Conservation (phyloP, 2,113 vertebrate genomes). For the Lycaon pictus region DNA sequence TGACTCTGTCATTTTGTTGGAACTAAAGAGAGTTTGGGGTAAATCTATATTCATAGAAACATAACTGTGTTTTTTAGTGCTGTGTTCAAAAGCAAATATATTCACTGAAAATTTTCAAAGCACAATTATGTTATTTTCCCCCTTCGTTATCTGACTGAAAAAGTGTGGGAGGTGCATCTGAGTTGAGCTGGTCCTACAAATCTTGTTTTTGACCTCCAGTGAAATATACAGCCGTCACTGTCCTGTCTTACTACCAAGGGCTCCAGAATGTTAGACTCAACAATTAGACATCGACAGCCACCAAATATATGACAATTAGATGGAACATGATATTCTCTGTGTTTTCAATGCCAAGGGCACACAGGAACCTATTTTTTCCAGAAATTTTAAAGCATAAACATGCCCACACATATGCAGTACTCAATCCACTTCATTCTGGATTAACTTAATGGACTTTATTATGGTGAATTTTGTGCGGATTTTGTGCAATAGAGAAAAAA, state of each 20-base stretch:
- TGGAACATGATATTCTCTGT: not conserved
- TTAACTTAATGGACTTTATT: slow-evolving; percentile 53
- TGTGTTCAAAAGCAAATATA: slow-evolving; percentile 58
- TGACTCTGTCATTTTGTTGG: not conserved
- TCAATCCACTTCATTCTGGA: slow-evolving; percentile 21
- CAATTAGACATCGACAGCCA: slow-evolving; percentile 51
- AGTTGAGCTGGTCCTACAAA: slow-evolving; percentile 49
- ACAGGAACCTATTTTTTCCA: not conserved
- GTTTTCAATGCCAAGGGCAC: slow-evolving; percentile 53
- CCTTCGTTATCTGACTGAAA: slow-evolving; percentile 29
- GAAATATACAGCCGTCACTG: slow-evolving; percentile 65
- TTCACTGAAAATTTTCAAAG: slow-evolving; percentile 47
- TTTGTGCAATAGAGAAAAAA: slow-evolving; percentile 66
- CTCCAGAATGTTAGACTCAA: slow-evolving; percentile 43
- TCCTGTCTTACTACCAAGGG: slow-evolving; percentile 11
- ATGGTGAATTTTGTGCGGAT: slow-evolving; percentile 69
- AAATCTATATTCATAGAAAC: not conserved
- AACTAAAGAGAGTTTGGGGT: not conserved
- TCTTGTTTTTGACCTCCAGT: slow-evolving; percentile 70
- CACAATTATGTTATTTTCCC: slow-evolving; percentile 40
- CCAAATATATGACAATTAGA: slow-evolving; percentile 58
- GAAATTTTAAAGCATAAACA: slow-evolving; percentile 51
- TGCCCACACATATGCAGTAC: not conserved
- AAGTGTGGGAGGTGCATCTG: slow-evolving; percentile 20
- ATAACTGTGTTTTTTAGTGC: not conserved